Base-by-base conservation (phyloP, 1,140 invertebrate genomes). In the Bombus difficillimus region DNA sequence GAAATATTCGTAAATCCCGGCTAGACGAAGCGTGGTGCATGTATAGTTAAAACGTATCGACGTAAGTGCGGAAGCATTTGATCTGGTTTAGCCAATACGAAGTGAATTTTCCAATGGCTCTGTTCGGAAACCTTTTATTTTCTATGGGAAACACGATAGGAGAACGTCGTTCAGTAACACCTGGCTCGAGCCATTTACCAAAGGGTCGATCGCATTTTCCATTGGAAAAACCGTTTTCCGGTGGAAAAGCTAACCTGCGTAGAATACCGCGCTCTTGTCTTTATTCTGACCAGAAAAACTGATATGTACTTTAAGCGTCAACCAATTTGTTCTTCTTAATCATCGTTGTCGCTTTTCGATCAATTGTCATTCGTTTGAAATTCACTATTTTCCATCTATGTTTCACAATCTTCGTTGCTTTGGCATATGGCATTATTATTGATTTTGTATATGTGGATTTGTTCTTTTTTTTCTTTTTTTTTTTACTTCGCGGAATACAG, bases 221-320 rank as follows among this genome's bases (percentile, higher is more conserved):
- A 59, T 57, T 22, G 37, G 47, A 62, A 77, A 86, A 85, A 68
- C 41, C n/a, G 76, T 81, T 81, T 76, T 34, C 34, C 25, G 9
- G 37, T 41, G 69, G 34, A 41, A 68, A 74, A 64, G 34, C 28
- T 62, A 71, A 43, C 57, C 32, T 22, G 10, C 13, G 59, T 8
- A 32, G 32, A 75, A 75, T 66, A 81, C 28, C 68, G 8, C 0
- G 18, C 18, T 41, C 53, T 13, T 10, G 15, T 81, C 47, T 72
- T 71, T 57, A 39, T 81, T 28, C 47, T 25, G 28, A 28, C 39
- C 12, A 37, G 28, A 25, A 10, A 53, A 22, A 5, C 47, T 32
- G 34, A 28, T n/a, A 37, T n/a, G 47, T 59, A 13, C 32, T 22
- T n/a, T 62, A 28, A 10, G 4, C 25, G 6, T 41, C 28, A 6